These are phyloP conservation scores for Heliothis virescens DNA, from an alignment of 1,140 invertebrate species.

Conservation along the genomic window DNA sequence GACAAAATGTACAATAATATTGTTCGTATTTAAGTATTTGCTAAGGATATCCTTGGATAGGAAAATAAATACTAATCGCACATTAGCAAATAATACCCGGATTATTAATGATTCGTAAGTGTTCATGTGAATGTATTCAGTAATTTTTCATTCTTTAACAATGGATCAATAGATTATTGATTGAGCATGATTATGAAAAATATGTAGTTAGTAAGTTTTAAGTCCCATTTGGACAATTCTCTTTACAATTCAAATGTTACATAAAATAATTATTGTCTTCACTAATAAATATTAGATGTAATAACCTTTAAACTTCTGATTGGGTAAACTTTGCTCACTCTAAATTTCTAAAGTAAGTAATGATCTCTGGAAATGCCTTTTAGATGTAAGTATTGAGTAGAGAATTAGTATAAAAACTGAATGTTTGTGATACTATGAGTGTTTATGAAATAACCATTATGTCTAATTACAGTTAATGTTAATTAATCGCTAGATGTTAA, in stretches of 20 bases:
- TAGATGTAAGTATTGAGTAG: conserved; percentile 60
- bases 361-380: conserved; percentile 79
- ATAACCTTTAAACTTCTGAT: conserved; percentile 17
- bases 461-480: conserved; percentile 10
- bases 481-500: conserved; percentile 25
- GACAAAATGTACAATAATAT: conserved; percentile 23
- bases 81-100: neutral
- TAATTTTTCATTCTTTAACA: neutral
- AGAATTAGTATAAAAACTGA: conserved; percentile 58
- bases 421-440: conserved; percentile 68
- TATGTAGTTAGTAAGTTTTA: neutral
- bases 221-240: neutral
- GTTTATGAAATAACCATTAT: conserved; percentile 32
- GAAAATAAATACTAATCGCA: neutral
- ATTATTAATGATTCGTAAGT: no score
- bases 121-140: neutral
- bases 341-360: conserved; percentile 46
- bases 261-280: conserved; percentile 16
- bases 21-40: conserved; percentile 4
- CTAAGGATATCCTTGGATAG: neutral
- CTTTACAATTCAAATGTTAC: neutral
- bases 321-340: conserved; percentile 41
- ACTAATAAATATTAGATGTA: conserved; percentile 1
- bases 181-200: no score
- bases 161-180: neutral